phyloP scores from a whole-genome alignment of 37 sponge, comb jelly and placozoan species.

The Chondrosia reniformis region DNA sequence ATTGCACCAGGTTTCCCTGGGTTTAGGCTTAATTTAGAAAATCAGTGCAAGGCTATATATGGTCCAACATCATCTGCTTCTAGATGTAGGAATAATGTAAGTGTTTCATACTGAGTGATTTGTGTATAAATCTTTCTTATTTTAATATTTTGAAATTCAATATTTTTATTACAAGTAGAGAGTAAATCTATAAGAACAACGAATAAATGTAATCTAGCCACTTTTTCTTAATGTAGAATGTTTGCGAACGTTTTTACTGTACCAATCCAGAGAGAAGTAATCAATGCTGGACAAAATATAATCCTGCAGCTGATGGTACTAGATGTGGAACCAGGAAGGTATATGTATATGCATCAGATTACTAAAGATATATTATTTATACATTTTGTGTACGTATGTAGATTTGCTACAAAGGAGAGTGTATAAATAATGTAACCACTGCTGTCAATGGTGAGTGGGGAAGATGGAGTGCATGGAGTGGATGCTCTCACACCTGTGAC shows the following conservation, averaged over 20 bases:
- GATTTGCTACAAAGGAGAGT: background rate
- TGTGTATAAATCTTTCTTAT: too few species aligned
- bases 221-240: background rate
- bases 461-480: background rate
- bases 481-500: constrained; percentile 3
- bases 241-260: background rate
- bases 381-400: background rate
- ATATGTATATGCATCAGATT: background rate
- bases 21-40: too few species aligned
- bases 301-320: constrained; percentile 18
- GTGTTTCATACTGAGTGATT: too few species aligned
- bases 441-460: background rate
- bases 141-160: too few species aligned
- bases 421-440: background rate
- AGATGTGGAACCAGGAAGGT: constrained; percentile 14
- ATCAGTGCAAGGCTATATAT: too few species aligned
- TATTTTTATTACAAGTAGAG: too few species aligned
- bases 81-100: too few species aligned
- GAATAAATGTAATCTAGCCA: too few species aligned
- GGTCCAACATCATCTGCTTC: too few species aligned
- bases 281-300: constrained; percentile 5
- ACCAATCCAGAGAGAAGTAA: background rate
- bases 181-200: too few species aligned
- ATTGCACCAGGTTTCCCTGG: too few species aligned
- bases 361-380: background rate